Percentiles rank a stretch among this genome's conserved stretches.
Evolutionary conservation across 2,888 invertebrate species (phyloP).

Genomic region (Campopleginae sp.): DNA sequence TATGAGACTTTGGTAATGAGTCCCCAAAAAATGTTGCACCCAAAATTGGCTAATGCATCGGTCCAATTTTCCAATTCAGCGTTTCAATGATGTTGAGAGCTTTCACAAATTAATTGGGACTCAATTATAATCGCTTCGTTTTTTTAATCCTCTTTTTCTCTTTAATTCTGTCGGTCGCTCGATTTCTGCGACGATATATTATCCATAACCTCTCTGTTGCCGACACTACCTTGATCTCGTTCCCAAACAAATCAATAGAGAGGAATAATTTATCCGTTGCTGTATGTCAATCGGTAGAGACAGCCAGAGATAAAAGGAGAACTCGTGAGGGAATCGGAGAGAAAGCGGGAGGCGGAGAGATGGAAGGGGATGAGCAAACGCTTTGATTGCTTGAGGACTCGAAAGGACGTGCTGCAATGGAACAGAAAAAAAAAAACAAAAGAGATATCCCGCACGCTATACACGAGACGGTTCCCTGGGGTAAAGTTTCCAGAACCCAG

Average conservation of each 20-base stretch:
- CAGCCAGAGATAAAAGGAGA: conserved; percentile 10
- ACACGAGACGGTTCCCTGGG: conserved; percentile 23
- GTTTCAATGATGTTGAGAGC: conserved; percentile 51
- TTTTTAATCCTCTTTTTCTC: background rate
- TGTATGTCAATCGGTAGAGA: conserved; percentile 26
- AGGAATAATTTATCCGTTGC: conserved; percentile 57
- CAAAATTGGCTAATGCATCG: conserved; percentile 41
- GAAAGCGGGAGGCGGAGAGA: conserved; percentile 6
- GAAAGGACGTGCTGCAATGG: conserved; percentile 32
- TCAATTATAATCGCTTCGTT: background rate
- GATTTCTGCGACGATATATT: background rate
- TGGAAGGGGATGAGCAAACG: conserved; percentile 11
- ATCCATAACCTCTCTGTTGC: conserved; percentile 23
- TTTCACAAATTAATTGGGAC: conserved; percentile 42
- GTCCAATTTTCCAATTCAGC: conserved; percentile 61
- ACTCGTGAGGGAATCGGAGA: background rate
- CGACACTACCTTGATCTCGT: conserved; percentile 10
- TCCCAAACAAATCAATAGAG: conserved; percentile 46
- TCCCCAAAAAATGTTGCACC: background rate
- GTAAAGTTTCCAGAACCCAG: conserved; percentile 20
- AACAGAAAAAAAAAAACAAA: conserved; percentile 45
- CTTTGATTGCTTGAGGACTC: conserved; percentile 31
- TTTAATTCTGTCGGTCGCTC: conserved; percentile 7
- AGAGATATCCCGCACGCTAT: conserved; percentile 41
- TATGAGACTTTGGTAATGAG: background rate